A percentile compares a stretch with the other conserved stretches of the same genome.
Evolutionary conservation across 2,797 vertebrate species (phyloP).

Genomic region (Melanitta fusca): DNA sequence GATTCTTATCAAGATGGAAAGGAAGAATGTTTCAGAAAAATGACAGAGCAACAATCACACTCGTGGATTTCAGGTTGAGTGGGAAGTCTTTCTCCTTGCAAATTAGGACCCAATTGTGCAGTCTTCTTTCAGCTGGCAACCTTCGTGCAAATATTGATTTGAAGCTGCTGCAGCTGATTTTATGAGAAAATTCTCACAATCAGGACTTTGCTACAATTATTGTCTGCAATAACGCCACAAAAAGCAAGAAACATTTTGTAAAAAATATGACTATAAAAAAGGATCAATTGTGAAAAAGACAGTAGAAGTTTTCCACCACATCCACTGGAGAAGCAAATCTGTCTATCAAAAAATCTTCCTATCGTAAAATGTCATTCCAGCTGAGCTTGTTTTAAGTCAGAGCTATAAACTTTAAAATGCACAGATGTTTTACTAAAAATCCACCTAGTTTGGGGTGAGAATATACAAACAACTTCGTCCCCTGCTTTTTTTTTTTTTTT

Average conservation of each 20-base stretch:
- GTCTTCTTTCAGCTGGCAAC: background rate
- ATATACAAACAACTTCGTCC: background rate
- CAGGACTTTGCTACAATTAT: background rate
- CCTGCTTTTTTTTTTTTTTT: background rate
- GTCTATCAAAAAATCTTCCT: background rate
- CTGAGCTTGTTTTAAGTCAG: background rate
- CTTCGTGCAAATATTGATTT: background rate
- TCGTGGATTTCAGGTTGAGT: background rate
- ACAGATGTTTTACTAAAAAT: background rate
- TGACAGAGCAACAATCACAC: background rate
- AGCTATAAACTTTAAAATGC: background rate
- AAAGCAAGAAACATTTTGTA: background rate
- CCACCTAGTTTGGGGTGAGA: background rate
- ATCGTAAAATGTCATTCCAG: background rate
- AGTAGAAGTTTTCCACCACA: background rate
- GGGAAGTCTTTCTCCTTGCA: background rate
- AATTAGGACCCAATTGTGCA: background rate
- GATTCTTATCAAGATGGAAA: background rate
- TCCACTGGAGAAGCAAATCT: background rate
- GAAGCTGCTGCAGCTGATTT: background rate
- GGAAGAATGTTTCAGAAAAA: background rate
- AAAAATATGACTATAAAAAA: background rate
- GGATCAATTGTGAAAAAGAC: background rate
- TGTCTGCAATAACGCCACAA: background rate
- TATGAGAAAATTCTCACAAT: background rate